Percentiles rank a stretch among this genome's conserved stretches.
phyloP scores from a whole-genome alignment of 2,113 vertebrate genomes.

The Lonchura striata region DNA sequence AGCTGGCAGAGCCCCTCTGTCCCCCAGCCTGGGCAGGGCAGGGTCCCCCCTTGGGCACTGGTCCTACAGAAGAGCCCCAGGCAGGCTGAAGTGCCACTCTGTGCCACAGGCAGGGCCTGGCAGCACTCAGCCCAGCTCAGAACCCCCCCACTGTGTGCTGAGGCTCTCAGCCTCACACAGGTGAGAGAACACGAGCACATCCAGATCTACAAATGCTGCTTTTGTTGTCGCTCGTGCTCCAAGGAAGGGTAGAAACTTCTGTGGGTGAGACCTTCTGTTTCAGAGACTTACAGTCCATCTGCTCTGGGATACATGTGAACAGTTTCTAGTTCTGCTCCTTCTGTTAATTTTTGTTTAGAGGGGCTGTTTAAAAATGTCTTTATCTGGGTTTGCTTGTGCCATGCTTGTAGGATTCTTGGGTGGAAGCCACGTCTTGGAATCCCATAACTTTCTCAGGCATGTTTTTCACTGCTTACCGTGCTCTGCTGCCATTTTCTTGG shows the following conservation, averaged over 20 bases:
- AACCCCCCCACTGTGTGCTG: not conserved
- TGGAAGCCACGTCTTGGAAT: slow-evolving; percentile 53
- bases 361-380: slow-evolving; percentile 49
- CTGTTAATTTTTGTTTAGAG: slow-evolving; percentile 59
- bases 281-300: slow-evolving; percentile 63
- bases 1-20: rapidly evolving
- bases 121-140: not conserved
- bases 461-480: not conserved
- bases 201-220: not conserved
- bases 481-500: not conserved
- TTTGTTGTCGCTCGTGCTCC: slow-evolving; percentile 27
- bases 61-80: not conserved
- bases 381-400: slow-evolving; percentile 49
- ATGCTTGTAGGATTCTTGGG: slow-evolving; percentile 55
- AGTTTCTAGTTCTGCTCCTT: slow-evolving; percentile 63
- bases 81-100: not conserved
- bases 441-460: slow-evolving; percentile 36
- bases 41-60: not conserved
- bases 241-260: slow-evolving; percentile 48
- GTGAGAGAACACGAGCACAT: not conserved
- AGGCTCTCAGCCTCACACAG: not conserved
- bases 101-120: not conserved
- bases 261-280: slow-evolving; percentile 68
- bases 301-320: slow-evolving; percentile 50
- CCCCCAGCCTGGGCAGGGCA: rapidly evolving